A percentile compares a stretch with the other conserved stretches of the same genome.
Conservation (phyloP, 1,140 invertebrate species). For the Ostrea denselamellosa region DNA sequence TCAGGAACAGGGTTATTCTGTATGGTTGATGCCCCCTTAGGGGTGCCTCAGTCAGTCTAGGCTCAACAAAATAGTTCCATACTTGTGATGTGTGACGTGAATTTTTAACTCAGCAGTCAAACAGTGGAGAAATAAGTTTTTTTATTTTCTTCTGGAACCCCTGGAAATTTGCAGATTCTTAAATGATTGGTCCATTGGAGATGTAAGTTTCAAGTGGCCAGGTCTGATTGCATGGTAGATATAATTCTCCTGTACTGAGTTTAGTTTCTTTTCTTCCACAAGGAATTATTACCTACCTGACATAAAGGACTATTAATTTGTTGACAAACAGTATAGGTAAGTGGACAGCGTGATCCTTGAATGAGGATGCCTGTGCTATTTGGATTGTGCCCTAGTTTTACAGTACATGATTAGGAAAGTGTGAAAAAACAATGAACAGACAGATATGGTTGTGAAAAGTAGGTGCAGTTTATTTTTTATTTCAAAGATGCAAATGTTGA, state of each 20-base stretch:
- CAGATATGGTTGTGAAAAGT: too few species aligned
- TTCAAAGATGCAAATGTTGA: too few species aligned
- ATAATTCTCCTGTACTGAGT: slow-evolving; percentile 12
- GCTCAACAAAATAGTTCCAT: neutral
- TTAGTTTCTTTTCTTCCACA: neutral
- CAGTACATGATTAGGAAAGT: neutral
- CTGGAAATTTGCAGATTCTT: neutral
- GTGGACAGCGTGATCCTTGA: neutral
- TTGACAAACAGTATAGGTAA: slow-evolving; percentile 28
- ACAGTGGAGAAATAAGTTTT: slow-evolving; percentile 13
- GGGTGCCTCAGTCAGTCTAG: neutral
- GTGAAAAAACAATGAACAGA: neutral
- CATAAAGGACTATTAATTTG: slow-evolving; percentile 26
- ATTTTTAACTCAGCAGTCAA: slow-evolving; percentile 28
- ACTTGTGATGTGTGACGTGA: slow-evolving; percentile 20
- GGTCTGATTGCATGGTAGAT: neutral
- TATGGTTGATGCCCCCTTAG: neutral
- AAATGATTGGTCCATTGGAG: slow-evolving; percentile 4
- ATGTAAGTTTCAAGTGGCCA: slow-evolving; percentile 26
- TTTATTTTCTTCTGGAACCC: slow-evolving; percentile 9
- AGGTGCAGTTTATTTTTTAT: too few species aligned
- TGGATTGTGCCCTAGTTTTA: neutral
- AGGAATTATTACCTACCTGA: slow-evolving; percentile 25
- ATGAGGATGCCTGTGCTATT: neutral
- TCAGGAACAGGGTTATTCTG: neutral